Evolutionary conservation across 2,888 invertebrate species (phyloP).

Genomic region (Mesochorus sp.): DNA sequence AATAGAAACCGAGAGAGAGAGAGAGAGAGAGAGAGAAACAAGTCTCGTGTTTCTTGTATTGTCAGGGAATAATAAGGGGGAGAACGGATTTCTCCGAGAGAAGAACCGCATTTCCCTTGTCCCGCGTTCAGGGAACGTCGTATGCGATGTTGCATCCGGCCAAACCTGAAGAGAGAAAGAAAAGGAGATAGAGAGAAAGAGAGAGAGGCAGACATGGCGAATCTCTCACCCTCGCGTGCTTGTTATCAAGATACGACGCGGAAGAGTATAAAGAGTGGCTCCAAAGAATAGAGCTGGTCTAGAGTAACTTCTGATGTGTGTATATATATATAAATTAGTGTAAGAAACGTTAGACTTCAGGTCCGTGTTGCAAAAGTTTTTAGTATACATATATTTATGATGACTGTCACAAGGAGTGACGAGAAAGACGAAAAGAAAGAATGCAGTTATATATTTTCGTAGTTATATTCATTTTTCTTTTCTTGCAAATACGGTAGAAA

Average conservation of each 20-base stretch:
- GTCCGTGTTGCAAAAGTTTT: constrained; percentile 43
- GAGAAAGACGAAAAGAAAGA: no score
- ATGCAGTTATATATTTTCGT: not conserved
- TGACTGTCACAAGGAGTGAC: not conserved
- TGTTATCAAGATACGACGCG: constrained; percentile 56
- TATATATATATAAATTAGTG: constrained; percentile 21
- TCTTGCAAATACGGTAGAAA: no score
- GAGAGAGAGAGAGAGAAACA: not conserved
- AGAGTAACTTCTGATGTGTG: constrained; percentile 5
- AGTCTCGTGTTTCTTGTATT: constrained; percentile 60
- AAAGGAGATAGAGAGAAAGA: not conserved
- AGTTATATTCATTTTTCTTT: no score
- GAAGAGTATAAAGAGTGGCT: constrained; percentile 28
- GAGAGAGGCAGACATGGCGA: constrained; percentile 14
- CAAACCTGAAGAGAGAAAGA: not conserved
- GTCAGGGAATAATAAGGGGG: constrained; percentile 41
- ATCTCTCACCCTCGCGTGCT: constrained; percentile 46
- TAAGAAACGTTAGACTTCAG: constrained; percentile 37
- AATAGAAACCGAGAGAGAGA: constrained; percentile 25
- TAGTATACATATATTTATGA: not conserved
- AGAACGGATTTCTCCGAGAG: not conserved
- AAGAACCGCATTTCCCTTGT: not conserved
- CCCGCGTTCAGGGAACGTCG: constrained; percentile 2
- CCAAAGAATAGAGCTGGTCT: constrained; percentile 4
- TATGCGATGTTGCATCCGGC: constrained; percentile 5